A percentile compares a stretch with the other conserved stretches of the same genome.
phyloP scores from a whole-genome alignment of 53 echinoderm and acorn worm species.

The Antedon mediterranea region DNA sequence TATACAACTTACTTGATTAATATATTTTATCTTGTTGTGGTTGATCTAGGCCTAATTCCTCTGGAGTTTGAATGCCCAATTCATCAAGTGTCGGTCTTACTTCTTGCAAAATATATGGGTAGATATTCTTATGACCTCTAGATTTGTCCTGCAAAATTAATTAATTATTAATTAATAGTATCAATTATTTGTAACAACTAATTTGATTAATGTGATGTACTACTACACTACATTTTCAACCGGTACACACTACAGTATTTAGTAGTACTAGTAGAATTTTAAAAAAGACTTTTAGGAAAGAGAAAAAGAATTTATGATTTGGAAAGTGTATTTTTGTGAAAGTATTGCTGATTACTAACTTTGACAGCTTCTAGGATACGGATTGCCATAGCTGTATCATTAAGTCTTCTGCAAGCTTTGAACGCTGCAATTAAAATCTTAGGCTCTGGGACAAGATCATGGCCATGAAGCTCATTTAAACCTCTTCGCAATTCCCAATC shows the following conservation, averaged over 20 bases:
- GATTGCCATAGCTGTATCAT: slow-evolving; percentile 88
- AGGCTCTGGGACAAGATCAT: slow-evolving; percentile 93
- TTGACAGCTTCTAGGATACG: slow-evolving; percentile 81
- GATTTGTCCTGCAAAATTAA: slow-evolving; percentile 74
- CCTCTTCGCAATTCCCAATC: slow-evolving; percentile 89
- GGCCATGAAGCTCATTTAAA: slow-evolving; percentile 84
- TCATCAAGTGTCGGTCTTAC: slow-evolving; percentile 89
- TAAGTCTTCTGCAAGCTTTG: slow-evolving; percentile 75
- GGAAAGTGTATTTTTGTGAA: too few species aligned
- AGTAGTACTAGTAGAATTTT: too few species aligned
- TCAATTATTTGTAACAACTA: too few species aligned
- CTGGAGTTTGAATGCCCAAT: slow-evolving; percentile 80
- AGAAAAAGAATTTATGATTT: too few species aligned
- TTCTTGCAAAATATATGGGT: slow-evolving; percentile 92
- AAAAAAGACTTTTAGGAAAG: too few species aligned
- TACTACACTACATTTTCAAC: too few species aligned
- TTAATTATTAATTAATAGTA: too few species aligned
- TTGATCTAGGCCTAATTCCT: slow-evolving; percentile 74
- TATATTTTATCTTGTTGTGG: slow-evolving; percentile 32
- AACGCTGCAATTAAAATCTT: slow-evolving; percentile 82
- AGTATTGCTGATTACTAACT: slow-evolving; percentile 25
- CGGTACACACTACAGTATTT: too few species aligned
- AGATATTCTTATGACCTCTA: slow-evolving; percentile 74
- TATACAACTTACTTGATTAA: neutral
- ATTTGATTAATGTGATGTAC: too few species aligned